Evolutionary conservation across 2,797 vertebrate genomes (phyloP).

Genomic region (Sandelia bainsii): DNA sequence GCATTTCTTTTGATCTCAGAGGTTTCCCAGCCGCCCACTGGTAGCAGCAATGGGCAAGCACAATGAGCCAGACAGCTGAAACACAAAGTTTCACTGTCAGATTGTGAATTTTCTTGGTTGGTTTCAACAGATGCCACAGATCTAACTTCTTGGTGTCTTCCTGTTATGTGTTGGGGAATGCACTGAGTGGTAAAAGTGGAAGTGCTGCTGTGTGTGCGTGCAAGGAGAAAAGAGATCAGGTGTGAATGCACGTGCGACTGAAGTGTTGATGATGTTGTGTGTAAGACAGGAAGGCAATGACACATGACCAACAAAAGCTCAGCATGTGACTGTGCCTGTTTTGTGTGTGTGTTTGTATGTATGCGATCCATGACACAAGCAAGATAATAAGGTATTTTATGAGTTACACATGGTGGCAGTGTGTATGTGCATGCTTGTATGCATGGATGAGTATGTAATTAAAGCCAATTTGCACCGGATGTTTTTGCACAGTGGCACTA

Average conservation of each 20-base stretch:
- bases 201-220: conserved; percentile 18
- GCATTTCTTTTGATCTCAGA: conserved; percentile 43
- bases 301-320: conserved; percentile 74
- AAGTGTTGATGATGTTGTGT: conserved; percentile 32
- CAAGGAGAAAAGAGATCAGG: conserved; percentile 23
- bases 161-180: conserved; percentile 35
- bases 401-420: conserved; percentile 32
- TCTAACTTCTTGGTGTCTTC: conserved; percentile 22
- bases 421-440: conserved; percentile 20
- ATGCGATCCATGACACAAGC: conserved; percentile 22
- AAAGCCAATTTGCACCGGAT: conserved; percentile 33
- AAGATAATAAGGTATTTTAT: conserved; percentile 46
- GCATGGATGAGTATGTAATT: conserved; percentile 37
- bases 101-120: conserved; percentile 13
- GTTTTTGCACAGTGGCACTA: conserved; percentile 25
- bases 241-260: conserved; percentile 24
- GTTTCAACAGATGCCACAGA: conserved; percentile 25
- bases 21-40: conserved; percentile 30
- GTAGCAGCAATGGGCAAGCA: conserved; percentile 4
- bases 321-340: conserved; percentile 71
- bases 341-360: conserved; percentile 25
- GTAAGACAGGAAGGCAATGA: conserved; percentile 56
- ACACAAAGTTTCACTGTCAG: conserved; percentile 59
- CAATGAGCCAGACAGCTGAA: conserved; percentile 40
- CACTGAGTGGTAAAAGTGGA: conserved; percentile 45